These are phyloP conservation scores for Pavo muticus DNA, from an alignment of 2,113 vertebrate species.

Conservation along the genomic window DNA sequence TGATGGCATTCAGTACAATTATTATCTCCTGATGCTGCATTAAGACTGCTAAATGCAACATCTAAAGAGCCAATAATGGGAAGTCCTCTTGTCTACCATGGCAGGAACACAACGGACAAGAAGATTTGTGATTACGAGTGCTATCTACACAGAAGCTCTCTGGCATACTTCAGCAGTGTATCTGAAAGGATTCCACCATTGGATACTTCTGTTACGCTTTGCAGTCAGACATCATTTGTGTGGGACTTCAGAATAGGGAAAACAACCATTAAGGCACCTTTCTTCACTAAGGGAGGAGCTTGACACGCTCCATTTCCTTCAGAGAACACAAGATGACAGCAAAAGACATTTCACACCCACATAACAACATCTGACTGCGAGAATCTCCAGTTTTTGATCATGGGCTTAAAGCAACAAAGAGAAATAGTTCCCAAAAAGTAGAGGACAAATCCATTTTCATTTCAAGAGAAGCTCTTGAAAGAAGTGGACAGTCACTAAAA, in stretches of 20 bases:
- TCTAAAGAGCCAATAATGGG: not conserved
- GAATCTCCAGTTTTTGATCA: not conserved
- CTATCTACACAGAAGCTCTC: not conserved
- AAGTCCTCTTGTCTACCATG: not conserved
- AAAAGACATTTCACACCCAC: not conserved
- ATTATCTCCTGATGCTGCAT: not conserved
- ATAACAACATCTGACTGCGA: not conserved
- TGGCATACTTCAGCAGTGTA: not conserved
- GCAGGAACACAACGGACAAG: not conserved
- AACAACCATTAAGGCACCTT: not conserved
- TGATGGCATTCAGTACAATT: not conserved
- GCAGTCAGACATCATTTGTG: not conserved
- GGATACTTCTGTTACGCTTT: not conserved
- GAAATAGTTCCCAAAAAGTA: not conserved
- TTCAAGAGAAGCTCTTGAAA: not conserved
- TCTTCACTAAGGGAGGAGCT: not conserved
- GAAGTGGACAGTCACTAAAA: not conserved
- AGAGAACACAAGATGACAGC: rapidly evolving
- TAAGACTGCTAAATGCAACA: not conserved
- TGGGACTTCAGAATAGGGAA: not conserved
- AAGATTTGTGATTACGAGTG: not conserved
- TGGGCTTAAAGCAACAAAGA: not conserved
- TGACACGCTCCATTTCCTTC: not conserved
- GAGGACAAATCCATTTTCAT: not conserved
- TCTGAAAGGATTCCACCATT: not conserved